phyloP scores from a whole-genome alignment of 2,113 vertebrate genomes.

The Halcyon malimbica region DNA sequence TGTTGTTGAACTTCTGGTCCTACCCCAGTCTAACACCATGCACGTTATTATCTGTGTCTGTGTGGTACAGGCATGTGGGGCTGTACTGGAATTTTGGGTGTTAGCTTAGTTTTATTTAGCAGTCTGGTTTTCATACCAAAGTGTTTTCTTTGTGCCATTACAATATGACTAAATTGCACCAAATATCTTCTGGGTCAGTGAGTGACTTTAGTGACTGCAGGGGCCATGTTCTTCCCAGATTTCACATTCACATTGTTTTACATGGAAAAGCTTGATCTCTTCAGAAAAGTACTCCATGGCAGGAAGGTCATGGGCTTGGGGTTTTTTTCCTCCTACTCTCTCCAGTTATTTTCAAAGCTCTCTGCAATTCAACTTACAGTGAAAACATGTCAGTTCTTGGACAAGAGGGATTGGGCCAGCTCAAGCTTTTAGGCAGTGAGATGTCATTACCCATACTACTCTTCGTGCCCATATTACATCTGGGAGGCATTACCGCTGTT shows the following conservation, averaged over 20 bases:
- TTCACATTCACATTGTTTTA: not conserved
- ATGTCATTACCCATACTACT: not conserved
- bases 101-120: not conserved
- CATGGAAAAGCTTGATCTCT: not conserved
- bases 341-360: not conserved
- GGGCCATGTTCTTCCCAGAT: not conserved
- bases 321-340: not conserved
- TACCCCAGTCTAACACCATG: not conserved
- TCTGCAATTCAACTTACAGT: not conserved
- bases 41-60: accelerated
- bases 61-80: not conserved
- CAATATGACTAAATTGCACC: not conserved
- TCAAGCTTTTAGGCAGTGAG: not conserved
- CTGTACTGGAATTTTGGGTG: not conserved
- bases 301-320: not conserved
- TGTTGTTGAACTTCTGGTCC: not conserved
- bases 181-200: not conserved
- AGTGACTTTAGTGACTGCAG: not conserved
- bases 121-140: not conserved
- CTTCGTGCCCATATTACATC: not conserved
- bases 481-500: not conserved
- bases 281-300: not conserved
- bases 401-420: not conserved
- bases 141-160: not conserved
- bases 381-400: not conserved